Evolutionary conservation across 2,888 invertebrate genomes (phyloP), one percentile per base, ranked within the genome.

Genomic region (Parochlus steinenii): DNA sequence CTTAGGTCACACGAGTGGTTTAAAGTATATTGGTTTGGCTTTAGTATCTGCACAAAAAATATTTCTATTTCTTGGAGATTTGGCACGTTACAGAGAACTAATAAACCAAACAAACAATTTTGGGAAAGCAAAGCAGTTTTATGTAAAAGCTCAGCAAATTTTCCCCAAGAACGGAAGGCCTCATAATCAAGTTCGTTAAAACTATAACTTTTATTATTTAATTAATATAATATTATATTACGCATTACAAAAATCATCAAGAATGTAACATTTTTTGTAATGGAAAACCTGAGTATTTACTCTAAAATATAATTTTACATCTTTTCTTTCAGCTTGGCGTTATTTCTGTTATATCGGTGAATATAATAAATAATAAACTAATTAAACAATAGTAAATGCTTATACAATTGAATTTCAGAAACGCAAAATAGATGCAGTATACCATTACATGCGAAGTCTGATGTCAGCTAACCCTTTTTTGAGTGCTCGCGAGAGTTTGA

Each of bases 81-180:
- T 97, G 47, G 79, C 83, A 10, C 69, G 95, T 39, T 97, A 97
- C 58, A 75, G 76, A 52, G 83, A 87, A 52, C 80, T 82, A 59
- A 74, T 77, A 26, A 78, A 76, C 45, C 80, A 80, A 49, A 75
- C 78, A 2, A 67, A 72, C 38, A 85, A 83, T 61, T 89, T 78
- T 54, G 79, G 79, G 41, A 69, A 71, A 53, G 77, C 82, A 16
- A 65, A 73, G 48, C 74, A 73, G 69, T 92, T 82, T 76, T 97
- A 97, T 54, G 72, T 85, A 40, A 87, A 86, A 62, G 90, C 95
- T 8, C 85, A 89, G 53, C 81, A 82, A 57, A 73, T 93, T 26
- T 85, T 90, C 60, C 90, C 95, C 6, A 85, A 87, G 57, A 92
- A 92, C 63, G 93, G 93, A 33, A 71, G 85, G 44, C 89, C 93